Evolutionary conservation across 2,113 vertebrate genomes (phyloP).

Genomic region (Heterotilapia buettikoferi): DNA sequence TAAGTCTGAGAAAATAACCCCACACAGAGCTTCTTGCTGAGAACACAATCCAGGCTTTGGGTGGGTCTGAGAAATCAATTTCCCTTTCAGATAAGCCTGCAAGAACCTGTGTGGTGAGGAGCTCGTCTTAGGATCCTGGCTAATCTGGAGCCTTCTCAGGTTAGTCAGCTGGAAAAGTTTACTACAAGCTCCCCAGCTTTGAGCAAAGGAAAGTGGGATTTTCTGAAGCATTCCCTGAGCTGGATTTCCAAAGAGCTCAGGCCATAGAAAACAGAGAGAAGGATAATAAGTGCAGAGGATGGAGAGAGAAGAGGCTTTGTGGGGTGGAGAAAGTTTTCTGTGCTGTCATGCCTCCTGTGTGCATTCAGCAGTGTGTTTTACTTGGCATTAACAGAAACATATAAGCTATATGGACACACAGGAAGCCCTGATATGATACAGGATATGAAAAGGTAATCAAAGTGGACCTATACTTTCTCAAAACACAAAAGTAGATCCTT

Average conservation of each 20-base stretch:
- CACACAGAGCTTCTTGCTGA: constrained; percentile 14
- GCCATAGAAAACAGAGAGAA: constrained; percentile 13
- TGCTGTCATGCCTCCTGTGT: background rate
- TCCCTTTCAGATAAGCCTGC: constrained; percentile 62
- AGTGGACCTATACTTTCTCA: background rate
- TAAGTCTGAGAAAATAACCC: constrained; percentile 18
- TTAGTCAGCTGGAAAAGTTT: constrained; percentile 67
- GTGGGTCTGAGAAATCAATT: constrained; percentile 64
- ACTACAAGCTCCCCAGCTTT: constrained; percentile 37
- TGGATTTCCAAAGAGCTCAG: constrained; percentile 60
- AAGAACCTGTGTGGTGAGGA: constrained; percentile 47
- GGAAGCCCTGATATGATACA: background rate
- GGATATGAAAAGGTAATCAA: background rate
- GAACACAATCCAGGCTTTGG: constrained; percentile 39
- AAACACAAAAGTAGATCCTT: background rate
- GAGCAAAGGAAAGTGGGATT: constrained; percentile 53
- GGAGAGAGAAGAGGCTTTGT: background rate
- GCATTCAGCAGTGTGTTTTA: background rate
- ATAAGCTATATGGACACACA: background rate
- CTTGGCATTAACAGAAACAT: background rate
- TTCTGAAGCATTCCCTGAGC: constrained; percentile 57
- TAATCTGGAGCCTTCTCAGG: constrained; percentile 60
- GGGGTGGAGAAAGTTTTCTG: background rate
- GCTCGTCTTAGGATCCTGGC: constrained; percentile 32
- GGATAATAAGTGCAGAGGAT: constrained; percentile 26